Percentiles rank a stretch among this genome's conserved stretches.
phyloP scores from a whole-genome alignment of 2,113 vertebrate species.

The Galbula dea region DNA sequence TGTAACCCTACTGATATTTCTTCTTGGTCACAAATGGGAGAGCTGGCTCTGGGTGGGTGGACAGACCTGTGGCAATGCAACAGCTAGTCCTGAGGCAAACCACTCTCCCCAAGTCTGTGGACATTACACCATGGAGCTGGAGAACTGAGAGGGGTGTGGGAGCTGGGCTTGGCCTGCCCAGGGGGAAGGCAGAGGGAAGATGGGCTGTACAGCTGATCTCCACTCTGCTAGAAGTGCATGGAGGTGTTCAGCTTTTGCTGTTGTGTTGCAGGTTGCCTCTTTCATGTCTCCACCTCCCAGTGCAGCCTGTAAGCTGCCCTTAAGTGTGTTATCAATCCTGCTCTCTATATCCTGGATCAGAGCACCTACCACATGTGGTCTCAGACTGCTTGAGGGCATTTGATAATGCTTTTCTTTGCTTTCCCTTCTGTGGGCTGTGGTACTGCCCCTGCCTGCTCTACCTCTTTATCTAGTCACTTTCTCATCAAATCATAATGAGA shows the following conservation, averaged over 20 bases:
- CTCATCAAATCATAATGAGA: neutral
- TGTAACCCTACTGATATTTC: neutral
- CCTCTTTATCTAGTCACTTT: neutral
- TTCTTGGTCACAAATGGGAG: neutral
- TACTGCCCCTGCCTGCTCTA: neutral
- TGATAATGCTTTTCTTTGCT: neutral
- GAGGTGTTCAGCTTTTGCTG: neutral
- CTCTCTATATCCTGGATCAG: neutral
- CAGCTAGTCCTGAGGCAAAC: neutral
- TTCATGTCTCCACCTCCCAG: neutral
- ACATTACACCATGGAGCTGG: neutral
- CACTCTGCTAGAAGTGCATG: neutral
- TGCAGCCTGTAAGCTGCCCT: neutral
- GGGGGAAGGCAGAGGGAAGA: neutral
- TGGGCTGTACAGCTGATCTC: neutral
- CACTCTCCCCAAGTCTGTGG: neutral
- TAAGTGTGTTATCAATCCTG: neutral
- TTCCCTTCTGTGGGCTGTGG: neutral
- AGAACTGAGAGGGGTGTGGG: neutral
- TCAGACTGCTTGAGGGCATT: neutral
- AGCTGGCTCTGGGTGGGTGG: neutral
- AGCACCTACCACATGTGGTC: fast-evolving
- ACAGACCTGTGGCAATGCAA: neutral
- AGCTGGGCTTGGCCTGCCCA: neutral
- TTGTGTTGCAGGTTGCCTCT: neutral